Conservation (phyloP, 2,113 vertebrate species). For the Anser cygnoides region DNA sequence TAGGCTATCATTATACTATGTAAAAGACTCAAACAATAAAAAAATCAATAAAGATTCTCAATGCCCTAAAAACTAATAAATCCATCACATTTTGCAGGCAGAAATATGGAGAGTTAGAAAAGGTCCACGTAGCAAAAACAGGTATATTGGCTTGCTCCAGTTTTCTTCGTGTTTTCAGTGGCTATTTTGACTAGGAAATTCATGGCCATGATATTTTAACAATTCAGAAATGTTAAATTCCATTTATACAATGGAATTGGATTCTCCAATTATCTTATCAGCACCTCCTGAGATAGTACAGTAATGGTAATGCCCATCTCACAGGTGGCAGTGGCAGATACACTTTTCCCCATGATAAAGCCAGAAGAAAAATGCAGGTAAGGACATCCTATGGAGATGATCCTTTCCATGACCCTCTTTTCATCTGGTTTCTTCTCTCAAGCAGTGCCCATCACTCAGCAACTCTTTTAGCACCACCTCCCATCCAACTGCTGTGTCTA, state of each 20-base stretch:
- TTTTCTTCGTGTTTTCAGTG: background rate
- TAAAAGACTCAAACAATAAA: background rate
- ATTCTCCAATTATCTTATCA: background rate
- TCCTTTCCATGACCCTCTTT: background rate
- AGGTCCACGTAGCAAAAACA: background rate
- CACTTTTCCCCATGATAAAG: background rate
- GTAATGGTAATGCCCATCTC: background rate
- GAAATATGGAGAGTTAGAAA: background rate
- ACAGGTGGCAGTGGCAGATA: background rate
- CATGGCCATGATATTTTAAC: background rate
- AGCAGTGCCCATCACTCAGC: rapidly evolving
- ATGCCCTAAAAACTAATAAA: background rate
- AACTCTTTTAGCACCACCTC: background rate
- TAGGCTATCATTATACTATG: rapidly evolving
- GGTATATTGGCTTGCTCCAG: background rate
- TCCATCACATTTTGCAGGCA: background rate
- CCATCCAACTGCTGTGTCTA: background rate
- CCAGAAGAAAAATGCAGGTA: background rate
- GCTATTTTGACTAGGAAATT: background rate
- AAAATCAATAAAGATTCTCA: background rate
- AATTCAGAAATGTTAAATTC: background rate
- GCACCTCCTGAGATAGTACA: background rate
- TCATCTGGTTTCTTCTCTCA: background rate
- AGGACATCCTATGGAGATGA: rapidly evolving
- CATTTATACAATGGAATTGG: too few species aligned